Percentiles rank a stretch among this genome's conserved stretches.
Evolutionary conservation across 2,797 vertebrate genomes (phyloP).

Genomic region (Clarias pachynema): DNA sequence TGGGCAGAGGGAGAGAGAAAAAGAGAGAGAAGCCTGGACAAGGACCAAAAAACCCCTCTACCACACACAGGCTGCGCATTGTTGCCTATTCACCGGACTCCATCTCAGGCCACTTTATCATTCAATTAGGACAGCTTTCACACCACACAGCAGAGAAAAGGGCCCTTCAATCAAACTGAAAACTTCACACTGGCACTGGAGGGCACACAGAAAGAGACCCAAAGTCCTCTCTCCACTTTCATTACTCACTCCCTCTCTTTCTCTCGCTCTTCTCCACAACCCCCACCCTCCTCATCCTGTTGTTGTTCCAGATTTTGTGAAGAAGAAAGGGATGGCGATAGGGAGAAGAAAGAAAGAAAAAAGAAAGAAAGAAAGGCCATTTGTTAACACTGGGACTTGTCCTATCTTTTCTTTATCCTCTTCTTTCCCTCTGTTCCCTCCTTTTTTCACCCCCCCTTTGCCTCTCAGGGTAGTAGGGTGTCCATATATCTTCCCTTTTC

Average conservation of each 20-base stretch:
- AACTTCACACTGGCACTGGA: conserved; percentile 81
- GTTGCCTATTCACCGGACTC: conserved; percentile 81
- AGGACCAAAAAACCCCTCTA: conserved; percentile 81
- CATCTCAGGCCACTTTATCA: conserved; percentile 84
- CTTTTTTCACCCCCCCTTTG: conserved; percentile 26
- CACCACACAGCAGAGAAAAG: conserved; percentile 79
- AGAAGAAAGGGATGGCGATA: conserved; percentile 49
- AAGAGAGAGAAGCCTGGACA: conserved; percentile 71
- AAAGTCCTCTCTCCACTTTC: conserved; percentile 57
- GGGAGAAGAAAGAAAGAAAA: conserved; percentile 19
- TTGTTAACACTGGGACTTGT: conserved; percentile 66
- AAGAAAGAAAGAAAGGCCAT: conserved; percentile 60
- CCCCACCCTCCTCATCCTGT: conserved; percentile 40
- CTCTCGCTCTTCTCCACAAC: conserved; percentile 29
- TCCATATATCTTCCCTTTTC: conserved; percentile 45
- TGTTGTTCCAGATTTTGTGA: conserved; percentile 54
- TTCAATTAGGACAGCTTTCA: conserved; percentile 88
- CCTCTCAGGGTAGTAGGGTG: conserved; percentile 21
- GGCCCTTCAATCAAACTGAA: conserved; percentile 83
- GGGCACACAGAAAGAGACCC: conserved; percentile 62
- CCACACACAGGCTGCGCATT: conserved; percentile 84
- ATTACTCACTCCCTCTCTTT: conserved; percentile 49
- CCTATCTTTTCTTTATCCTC: conserved; percentile 33
- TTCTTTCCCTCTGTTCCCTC: conserved; percentile 42
- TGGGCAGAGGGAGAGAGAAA: conserved; percentile 54